Percentiles rank a stretch among this genome's conserved stretches.
Conservation (phyloP, 1,140 invertebrate species). For the Drosophila mayri region DNA sequence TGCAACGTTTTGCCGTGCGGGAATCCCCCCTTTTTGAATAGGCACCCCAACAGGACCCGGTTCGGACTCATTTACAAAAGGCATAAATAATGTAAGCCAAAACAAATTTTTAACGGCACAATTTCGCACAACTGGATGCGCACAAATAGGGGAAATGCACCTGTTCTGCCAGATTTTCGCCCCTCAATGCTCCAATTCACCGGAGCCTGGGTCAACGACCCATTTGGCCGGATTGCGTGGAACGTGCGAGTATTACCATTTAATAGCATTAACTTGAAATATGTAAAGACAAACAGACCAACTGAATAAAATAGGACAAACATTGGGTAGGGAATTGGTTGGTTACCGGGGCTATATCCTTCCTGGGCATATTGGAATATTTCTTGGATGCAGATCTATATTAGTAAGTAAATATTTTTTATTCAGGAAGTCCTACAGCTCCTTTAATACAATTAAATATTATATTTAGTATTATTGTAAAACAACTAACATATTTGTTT, state of each 20-base stretch:
- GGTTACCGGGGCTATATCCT: neutral
- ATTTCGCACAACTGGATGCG: conserved; percentile 57
- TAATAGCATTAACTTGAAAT: conserved; percentile 73
- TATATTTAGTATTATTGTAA: no score
- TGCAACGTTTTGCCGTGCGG: conserved; percentile 10
- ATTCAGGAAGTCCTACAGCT: no score
- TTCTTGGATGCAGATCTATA: neutral
- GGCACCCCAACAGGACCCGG: conserved; percentile 10
- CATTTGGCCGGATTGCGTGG: conserved; percentile 13
- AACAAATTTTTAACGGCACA: conserved; percentile 61
- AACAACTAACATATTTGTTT: no score
- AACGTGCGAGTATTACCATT: conserved; percentile 69
- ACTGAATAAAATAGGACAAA: conserved; percentile 44
- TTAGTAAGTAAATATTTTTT: no score
- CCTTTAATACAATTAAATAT: no score
- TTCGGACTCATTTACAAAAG: conserved; percentile 44
- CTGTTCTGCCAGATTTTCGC: conserved; percentile 26
- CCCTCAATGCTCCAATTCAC: conserved; percentile 12
- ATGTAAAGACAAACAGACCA: conserved; percentile 45
- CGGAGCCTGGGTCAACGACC: conserved; percentile 19
- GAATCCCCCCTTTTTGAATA: conserved; percentile 4
- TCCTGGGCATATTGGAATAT: neutral
- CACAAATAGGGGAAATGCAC: conserved; percentile 42
- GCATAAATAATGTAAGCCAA: conserved; percentile 67
- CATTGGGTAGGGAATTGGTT: conserved; percentile 9